Conservation (phyloP, 35 echinoderm and acorn worm species). For the Ptychodera flava region DNA sequence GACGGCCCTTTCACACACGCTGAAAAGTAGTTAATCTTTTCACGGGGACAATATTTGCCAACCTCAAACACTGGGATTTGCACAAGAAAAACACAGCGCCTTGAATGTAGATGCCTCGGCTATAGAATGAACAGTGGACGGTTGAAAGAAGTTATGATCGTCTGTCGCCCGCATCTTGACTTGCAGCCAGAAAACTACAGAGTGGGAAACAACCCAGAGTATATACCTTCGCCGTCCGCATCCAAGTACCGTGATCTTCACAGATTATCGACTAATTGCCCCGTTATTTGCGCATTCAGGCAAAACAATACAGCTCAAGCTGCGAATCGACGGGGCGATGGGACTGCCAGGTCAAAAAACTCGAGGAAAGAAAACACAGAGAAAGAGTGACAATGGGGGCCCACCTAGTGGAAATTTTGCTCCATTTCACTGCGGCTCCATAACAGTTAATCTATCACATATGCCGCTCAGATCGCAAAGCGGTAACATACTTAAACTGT, state of each 20-base stretch:
- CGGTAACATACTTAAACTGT: neutral
- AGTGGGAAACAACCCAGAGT: neutral
- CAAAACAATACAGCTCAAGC: neutral
- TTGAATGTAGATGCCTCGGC: neutral
- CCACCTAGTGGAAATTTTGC: neutral
- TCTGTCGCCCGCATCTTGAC: neutral
- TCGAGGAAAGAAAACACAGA: neutral
- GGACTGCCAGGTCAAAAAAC: neutral
- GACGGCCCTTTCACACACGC: too few species aligned
- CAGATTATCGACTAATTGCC: neutral
- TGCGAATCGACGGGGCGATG: neutral
- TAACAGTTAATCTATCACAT: neutral
- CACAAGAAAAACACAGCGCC: neutral
- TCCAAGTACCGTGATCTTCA: neutral
- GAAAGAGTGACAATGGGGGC: neutral
- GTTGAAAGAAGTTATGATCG: too few species aligned
- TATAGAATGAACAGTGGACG: too few species aligned
- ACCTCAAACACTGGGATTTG: neutral
- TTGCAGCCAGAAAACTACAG: neutral
- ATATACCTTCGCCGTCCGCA: neutral
- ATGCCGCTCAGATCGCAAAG: neutral
- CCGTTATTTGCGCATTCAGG: neutral
- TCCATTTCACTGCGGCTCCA: neutral
- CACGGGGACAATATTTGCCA: neutral
- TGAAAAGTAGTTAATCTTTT: too few species aligned